Evolutionary conservation across 2,797 vertebrate species (phyloP).

Genomic region (Bradypus variegatus): DNA sequence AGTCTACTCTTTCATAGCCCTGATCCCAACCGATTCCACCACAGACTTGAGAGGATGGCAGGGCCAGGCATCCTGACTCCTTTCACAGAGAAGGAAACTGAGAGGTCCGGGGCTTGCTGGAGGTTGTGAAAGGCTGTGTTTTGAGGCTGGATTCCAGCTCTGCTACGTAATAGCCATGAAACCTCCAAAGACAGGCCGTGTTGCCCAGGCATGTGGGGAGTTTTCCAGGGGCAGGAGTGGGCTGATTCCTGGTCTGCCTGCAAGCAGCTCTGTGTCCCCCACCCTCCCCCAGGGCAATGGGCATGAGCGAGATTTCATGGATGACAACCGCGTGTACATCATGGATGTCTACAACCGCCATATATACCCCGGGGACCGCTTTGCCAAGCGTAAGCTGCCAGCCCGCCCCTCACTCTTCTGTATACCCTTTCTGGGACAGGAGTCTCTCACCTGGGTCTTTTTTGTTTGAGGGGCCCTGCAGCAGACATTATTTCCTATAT

Average conservation of each 20-base stretch:
- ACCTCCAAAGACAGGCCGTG: background rate
- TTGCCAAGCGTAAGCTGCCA: slow-evolving; percentile 88
- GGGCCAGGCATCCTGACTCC: background rate
- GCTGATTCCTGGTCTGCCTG: background rate
- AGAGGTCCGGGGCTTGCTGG: background rate
- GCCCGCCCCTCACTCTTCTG: fast-evolving
- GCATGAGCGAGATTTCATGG: slow-evolving; percentile 93
- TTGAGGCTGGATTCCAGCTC: background rate
- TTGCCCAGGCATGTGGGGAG: background rate
- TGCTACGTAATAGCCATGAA: background rate
- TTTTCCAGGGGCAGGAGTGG: background rate
- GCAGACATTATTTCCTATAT: background rate
- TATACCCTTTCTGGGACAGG: fast-evolving
- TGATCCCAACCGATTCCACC: background rate
- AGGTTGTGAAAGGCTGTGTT: background rate
- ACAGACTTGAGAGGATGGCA: background rate
- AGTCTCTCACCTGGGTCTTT: background rate
- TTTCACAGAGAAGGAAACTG: background rate
- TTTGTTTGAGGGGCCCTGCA: background rate
- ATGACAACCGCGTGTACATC: slow-evolving; percentile 89
- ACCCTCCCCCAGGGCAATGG: slow-evolving; percentile 86
- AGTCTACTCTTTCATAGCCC: background rate
- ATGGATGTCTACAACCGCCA: slow-evolving; percentile 95
- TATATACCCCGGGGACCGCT: slow-evolving; percentile 91
- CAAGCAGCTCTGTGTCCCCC: background rate